These are phyloP conservation scores for Mnemiopsis leidyi DNA, from an alignment of 37 sponge, comb jelly and placozoan species.

Conservation along the genomic window DNA sequence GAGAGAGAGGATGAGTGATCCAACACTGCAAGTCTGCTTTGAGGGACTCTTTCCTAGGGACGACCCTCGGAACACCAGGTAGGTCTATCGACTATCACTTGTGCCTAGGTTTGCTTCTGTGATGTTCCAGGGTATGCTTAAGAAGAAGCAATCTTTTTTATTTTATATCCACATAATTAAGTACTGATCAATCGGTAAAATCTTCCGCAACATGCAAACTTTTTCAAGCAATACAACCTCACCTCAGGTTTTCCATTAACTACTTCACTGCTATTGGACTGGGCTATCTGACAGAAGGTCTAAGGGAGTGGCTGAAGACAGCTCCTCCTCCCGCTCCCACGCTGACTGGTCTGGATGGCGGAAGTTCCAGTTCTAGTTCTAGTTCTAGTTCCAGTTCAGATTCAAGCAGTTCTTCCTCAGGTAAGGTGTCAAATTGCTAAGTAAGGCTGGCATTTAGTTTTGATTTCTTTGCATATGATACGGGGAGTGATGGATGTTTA, in stretches of 20 bases:
- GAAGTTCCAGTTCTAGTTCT: not conserved
- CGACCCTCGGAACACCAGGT: constrained; percentile 87
- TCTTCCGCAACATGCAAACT: not conserved
- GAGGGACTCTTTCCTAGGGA: constrained; percentile 92
- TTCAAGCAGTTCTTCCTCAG: constrained; percentile 29
- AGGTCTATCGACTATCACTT: too few relatives aligned
- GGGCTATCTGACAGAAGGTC: constrained; percentile 89
- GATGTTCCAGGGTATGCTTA: too few relatives aligned
- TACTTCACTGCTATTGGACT: constrained; percentile 98
- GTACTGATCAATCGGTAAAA: too few relatives aligned
- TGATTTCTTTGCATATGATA: too few relatives aligned
- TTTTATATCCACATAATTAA: too few relatives aligned
- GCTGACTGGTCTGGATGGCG: not conserved
- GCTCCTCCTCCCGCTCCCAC: constrained; percentile 69
- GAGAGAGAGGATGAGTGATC: constrained; percentile 85
- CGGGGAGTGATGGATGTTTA: too few relatives aligned
- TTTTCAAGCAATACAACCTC: not conserved
- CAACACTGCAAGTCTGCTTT: constrained; percentile 78
- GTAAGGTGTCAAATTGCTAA: not conserved
- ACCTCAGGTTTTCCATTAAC: constrained; percentile 86
- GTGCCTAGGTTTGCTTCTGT: too few relatives aligned
- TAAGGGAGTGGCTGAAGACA: constrained; percentile 89
- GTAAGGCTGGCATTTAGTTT: too few relatives aligned
- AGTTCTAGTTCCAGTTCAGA: not conserved
- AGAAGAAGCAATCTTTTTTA: too few relatives aligned